phyloP scores from a whole-genome alignment of 2,888 invertebrate species.

The Cremastinae sp. region DNA sequence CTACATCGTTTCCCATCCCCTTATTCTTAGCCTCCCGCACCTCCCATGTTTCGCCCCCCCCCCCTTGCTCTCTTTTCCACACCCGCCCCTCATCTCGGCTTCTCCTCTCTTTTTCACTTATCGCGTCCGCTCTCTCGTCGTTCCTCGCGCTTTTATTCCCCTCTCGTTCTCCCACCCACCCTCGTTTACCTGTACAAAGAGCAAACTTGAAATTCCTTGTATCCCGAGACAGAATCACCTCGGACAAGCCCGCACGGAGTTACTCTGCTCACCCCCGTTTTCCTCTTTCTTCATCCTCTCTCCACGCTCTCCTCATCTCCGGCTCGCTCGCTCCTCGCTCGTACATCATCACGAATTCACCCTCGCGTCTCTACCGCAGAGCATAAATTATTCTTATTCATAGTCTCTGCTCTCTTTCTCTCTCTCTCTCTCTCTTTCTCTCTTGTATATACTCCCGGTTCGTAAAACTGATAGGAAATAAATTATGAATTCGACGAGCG shows the following conservation, averaged over 20 bases:
- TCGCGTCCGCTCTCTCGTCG: not conserved
- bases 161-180: not conserved
- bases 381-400: slow-evolving; percentile 53
- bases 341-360: slow-evolving; percentile 26
- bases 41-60: not conserved
- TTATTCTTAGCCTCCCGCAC: not conserved
- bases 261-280: slow-evolving; percentile 1
- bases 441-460: not conserved
- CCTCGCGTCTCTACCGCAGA: slow-evolving; percentile 14
- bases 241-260: slow-evolving; percentile 17
- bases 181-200: slow-evolving; percentile 21
- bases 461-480: slow-evolving; percentile 42
- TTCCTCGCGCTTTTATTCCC: not conserved
- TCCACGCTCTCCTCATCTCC: not conserved
- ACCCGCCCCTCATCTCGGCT: no score
- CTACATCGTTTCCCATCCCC: not conserved
- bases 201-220: slow-evolving; percentile 16
- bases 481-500: slow-evolving; percentile 42
- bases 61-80: not conserved
- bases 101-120: not conserved
- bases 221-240: slow-evolving; percentile 26
- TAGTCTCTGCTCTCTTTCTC: slow-evolving; percentile 10
- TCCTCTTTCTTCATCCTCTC: not conserved
- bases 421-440: no score
- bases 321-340: not conserved